Evolutionary conservation across 1,140 invertebrate species (phyloP).

Genomic region (Nasonia longicornis): DNA sequence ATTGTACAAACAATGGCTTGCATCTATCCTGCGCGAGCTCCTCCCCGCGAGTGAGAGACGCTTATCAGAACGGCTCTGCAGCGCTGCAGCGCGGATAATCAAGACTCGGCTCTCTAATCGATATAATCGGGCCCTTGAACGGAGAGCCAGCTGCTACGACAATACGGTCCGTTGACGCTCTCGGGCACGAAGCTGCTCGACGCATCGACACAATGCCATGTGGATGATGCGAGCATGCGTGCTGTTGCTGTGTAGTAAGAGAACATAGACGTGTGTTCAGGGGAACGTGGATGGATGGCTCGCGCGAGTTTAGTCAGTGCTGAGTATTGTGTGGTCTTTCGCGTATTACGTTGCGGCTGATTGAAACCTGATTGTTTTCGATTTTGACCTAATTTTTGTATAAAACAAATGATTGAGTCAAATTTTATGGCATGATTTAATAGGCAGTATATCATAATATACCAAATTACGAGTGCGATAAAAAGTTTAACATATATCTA

Average conservation of each 20-base stretch:
- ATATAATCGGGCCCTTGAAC: slow-evolving; percentile 33
- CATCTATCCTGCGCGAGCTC: slow-evolving; percentile 17
- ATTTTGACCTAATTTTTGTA: too few relatives aligned
- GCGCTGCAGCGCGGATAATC: neutral
- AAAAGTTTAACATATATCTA: neutral
- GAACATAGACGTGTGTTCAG: slow-evolving; percentile 41
- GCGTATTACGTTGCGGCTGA: too few relatives aligned
- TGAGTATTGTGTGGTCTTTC: neutral
- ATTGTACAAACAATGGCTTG: slow-evolving; percentile 37
- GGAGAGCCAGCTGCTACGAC: slow-evolving; percentile 41
- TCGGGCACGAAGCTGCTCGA: slow-evolving; percentile 13
- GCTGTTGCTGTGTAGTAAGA: neutral
- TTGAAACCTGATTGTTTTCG: too few relatives aligned
- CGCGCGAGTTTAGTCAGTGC: neutral
- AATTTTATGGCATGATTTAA: too few relatives aligned
- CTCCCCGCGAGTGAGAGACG: neutral
- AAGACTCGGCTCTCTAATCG: slow-evolving; percentile 7
- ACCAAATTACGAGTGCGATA: too few relatives aligned
- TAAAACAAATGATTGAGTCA: too few relatives aligned
- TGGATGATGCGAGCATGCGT: neutral
- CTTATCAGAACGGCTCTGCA: slow-evolving; percentile 29
- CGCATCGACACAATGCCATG: slow-evolving; percentile 10
- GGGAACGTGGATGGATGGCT: slow-evolving; percentile 43
- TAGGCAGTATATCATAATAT: too few relatives aligned
- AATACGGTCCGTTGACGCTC: slow-evolving; percentile 34